Percentiles rank a stretch among this genome's conserved stretches.
These are phyloP conservation scores for Cataglyphis albicans DNA, from an alignment of 2,888 invertebrate species.

Conservation along the genomic window DNA sequence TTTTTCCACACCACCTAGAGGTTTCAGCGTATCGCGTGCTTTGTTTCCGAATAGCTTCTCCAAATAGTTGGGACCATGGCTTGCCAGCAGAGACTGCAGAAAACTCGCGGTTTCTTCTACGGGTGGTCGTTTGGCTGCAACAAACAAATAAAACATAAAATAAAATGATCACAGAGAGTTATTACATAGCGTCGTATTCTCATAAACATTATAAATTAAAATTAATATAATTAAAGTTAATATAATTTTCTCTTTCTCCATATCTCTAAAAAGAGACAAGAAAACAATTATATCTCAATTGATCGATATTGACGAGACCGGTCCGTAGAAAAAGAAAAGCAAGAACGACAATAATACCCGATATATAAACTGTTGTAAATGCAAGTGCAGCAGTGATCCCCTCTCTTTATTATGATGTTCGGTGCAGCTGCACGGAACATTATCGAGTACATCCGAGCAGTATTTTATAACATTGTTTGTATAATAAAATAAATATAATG, in stretches of 20 bases:
- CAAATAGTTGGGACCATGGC: slow-evolving; percentile 98
- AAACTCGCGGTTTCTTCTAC: slow-evolving; percentile 98
- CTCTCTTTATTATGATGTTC: not conserved
- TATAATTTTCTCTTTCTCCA: not conserved
- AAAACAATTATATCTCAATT: not conserved
- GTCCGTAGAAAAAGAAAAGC: not conserved
- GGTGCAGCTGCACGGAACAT: slow-evolving; percentile 21
- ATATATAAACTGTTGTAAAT: not conserved
- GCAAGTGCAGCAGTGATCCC: too few species aligned
- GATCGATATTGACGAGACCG: not conserved
- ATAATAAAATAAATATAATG: too few species aligned
- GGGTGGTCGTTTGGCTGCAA: slow-evolving; percentile 96
- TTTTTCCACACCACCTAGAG: slow-evolving; percentile 97
- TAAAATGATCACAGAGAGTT: not conserved
- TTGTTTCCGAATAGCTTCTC: slow-evolving; percentile 98
- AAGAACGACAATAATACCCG: not conserved
- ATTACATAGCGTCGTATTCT: not conserved
- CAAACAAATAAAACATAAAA: slow-evolving; percentile 36
- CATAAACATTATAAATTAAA: not conserved
- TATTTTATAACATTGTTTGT: not conserved
- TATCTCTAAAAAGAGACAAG: not conserved
- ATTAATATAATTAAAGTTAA: slow-evolving; percentile 1
- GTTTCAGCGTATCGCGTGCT: slow-evolving; percentile 96
- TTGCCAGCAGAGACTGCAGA: slow-evolving; percentile 96
- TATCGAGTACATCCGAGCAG: slow-evolving; percentile 9